Base-by-base conservation (phyloP, 2,888 invertebrate species). In the Baronia brevicornis region DNA sequence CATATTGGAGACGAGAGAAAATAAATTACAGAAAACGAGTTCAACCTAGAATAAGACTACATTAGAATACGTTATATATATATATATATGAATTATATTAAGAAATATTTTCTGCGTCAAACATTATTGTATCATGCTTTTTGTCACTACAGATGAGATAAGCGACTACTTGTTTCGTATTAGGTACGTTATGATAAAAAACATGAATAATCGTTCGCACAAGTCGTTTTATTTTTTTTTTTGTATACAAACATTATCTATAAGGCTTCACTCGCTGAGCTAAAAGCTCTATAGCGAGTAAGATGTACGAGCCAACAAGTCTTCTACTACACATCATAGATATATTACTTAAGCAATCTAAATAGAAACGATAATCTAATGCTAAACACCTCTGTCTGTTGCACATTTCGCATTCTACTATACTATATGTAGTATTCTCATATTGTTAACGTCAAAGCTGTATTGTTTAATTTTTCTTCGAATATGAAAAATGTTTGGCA, bases 11-110 rank as follows among this genome's bases (percentile, higher is more conserved):
- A n/a, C n/a, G n/a, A n/a, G 4, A 9, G 5, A n/a, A n/a, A 15
- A 21, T 20, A n/a, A 20, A 17, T 7, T 3, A 24, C 7, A 33
- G 39, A 41, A 41, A 38, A 41, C 36, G 43, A 45, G 39, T 41
- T 28, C 5, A 8, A 13, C 13, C 18, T 35, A 33, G 33, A 22
- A 38, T 32, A 45, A 33, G 23, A 33, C 39, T 35, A 43, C 38
- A 26, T 27, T 31, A 31, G 20, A 22, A 41, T 37, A 40, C 24
- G 21, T 18, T 26, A 17, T 19, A 30, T 33, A 36, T 8, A 36
- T 36, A 28, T 21, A 20, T 20, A 30, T 28, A 33, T 20, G 28
- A 29, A 28, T 33, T 32, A 23, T 12, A 12, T 33, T 10, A 24
- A 8, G 17, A 23, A 5, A 17, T 39, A 25, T 24, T 24, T n/a